Base-by-base conservation (phyloP, 2,888 invertebrate genomes). In the Drosophila birchii region DNA sequence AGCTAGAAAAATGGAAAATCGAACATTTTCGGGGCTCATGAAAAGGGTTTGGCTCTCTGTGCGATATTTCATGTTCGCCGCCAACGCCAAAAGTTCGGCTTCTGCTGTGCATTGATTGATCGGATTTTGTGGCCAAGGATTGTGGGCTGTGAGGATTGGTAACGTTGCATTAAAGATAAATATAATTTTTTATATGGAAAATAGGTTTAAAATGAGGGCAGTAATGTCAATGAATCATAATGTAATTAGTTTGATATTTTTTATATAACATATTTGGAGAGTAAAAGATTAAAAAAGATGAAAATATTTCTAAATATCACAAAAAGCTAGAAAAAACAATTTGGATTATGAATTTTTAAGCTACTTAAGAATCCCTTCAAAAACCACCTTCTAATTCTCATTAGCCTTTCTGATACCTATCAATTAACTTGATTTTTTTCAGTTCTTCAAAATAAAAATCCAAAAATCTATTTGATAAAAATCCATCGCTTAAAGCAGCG, bases 11-110 rank as follows among this genome's bases (percentile, higher is more conserved):
- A 29, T 36, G 41, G 34, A 23, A 75, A 53, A 53, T 76, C 81
- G 68, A 80, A 81, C 79, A 75, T 47, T 75, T 85, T 86, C 75
- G 79, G 79, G 78, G 80, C 69, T 79, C 75, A 80, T 80, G 78
- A 66, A 84, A 86, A 86, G 86, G 86, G 87, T 86, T 86, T 86
- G 86, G 86, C 80, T 84, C 80, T 80, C 75, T 75, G 82, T 32
- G 80, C 78, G 82, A 86, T 87, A 84, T 87, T 86, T 86, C 81
- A 86, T 87, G 86, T 87, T 86, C 82, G 84, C 86, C 86, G 87
- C 83, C 85, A 78, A 78, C 86, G 80, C 85, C 78, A 54, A 58
- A 58, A 68, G 59, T 59, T 70, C 45, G 38, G 79, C 62, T 68
- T 68, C 62, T 75, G 70, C 83, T 69, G 66, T 72, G 69, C 76